These are phyloP conservation scores for Elanoides forficatus DNA, from an alignment of 2,113 vertebrate genomes.

Conservation along the genomic window DNA sequence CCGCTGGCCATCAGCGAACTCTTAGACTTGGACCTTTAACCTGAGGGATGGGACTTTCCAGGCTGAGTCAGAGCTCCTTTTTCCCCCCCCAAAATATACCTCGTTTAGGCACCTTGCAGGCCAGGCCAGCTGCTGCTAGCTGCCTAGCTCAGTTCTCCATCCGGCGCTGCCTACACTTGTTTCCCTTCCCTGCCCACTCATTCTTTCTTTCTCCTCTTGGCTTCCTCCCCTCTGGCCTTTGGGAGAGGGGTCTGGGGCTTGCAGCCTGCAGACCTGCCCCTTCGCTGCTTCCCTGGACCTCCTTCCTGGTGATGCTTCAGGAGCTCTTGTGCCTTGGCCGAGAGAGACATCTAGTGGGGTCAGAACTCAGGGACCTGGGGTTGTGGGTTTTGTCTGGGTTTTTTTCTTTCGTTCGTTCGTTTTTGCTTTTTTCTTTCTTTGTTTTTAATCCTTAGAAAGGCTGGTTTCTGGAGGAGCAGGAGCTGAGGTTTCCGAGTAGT, in stretches of 20 bases:
- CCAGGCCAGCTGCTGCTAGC: neutral
- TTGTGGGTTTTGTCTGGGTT: neutral
- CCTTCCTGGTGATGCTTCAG: neutral
- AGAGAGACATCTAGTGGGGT: slow-evolving; percentile 32
- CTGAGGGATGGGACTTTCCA: neutral
- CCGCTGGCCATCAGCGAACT: neutral
- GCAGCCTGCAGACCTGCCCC: neutral
- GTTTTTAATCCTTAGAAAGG: neutral
- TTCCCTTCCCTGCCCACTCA: neutral
- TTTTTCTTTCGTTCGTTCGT: too few relatives aligned
- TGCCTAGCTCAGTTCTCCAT: neutral
- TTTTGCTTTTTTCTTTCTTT: neutral
- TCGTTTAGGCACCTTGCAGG: neutral
- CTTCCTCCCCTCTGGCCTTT: neutral
- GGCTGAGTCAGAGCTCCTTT: neutral
- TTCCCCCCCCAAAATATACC: neutral
- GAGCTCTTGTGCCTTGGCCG: neutral
- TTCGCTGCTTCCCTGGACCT: neutral
- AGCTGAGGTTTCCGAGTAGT: neutral
- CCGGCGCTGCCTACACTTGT: neutral
- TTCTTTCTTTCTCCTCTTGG: neutral
- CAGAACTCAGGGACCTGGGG: neutral
- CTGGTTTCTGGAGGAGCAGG: neutral
- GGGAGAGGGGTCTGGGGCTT: neutral
- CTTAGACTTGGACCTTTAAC: neutral